Conservation (phyloP, 1,140 invertebrate species). For the Cylas formicarius region DNA sequence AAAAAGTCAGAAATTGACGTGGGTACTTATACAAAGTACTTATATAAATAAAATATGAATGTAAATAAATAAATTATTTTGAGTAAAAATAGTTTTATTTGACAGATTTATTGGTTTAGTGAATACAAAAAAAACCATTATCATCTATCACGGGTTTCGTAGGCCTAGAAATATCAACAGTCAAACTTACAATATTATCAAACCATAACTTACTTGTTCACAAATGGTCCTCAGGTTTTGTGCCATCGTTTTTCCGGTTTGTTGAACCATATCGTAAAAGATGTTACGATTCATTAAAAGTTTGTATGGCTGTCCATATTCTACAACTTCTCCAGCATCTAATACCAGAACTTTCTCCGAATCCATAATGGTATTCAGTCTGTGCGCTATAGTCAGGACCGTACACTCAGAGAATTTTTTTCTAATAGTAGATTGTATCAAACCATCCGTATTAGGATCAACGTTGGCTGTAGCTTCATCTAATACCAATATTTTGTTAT, state of each 20-base stretch:
- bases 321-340: conserved; percentile 47
- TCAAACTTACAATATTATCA: too few species aligned
- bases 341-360: conserved; percentile 55
- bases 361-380: conserved; percentile 62
- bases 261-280: conserved; percentile 57
- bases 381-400: conserved; percentile 66
- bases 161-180: too few species aligned
- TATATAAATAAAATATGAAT: too few species aligned
- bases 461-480: conserved; percentile 62
- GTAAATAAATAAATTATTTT: too few species aligned
- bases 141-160: too few species aligned
- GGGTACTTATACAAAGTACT: too few species aligned
- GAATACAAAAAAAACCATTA: too few species aligned
- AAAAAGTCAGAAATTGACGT: too few species aligned
- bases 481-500: conserved; percentile 54
- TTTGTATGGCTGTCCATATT: conserved; percentile 51
- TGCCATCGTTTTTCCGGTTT: conserved; percentile 55
- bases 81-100: too few species aligned
- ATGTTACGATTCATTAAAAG: conserved; percentile 48
- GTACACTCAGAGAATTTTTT: conserved; percentile 55
- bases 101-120: too few species aligned
- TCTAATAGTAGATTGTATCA: conserved; percentile 55
- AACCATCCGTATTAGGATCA: conserved; percentile 52
- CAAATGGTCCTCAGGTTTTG: conserved; percentile 52
- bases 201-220: conserved; percentile 40